Percentiles rank a stretch among this genome's conserved stretches.
phyloP scores from a whole-genome alignment of 30 jellyfish, hydroid and myxozoan species.

The Hydractinia echinata region DNA sequence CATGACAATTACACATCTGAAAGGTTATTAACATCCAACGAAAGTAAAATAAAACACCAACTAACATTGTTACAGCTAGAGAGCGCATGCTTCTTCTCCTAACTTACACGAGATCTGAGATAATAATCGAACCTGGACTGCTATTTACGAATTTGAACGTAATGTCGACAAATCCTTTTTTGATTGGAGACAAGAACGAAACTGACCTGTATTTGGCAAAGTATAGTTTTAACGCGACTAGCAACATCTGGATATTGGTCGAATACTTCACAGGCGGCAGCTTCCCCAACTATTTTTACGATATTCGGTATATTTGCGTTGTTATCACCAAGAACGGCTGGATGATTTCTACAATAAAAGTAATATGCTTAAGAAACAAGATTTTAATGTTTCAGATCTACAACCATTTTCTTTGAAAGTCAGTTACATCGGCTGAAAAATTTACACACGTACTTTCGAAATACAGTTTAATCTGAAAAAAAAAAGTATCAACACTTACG shows the following conservation, averaged over 20 bases:
- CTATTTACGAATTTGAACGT: neutral
- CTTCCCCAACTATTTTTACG: conserved; percentile 75
- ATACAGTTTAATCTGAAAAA: neutral
- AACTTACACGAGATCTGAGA: too few relatives aligned
- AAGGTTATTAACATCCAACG: neutral
- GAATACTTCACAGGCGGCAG: conserved; percentile 83
- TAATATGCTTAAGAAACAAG: neutral
- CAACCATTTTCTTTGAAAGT: neutral
- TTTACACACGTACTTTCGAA: neutral
- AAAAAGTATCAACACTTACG: conserved; percentile 39
- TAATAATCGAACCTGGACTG: neutral
- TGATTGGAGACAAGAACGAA: neutral
- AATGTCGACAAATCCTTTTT: neutral
- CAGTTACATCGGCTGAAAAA: neutral
- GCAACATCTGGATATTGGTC: conserved; percentile 62
- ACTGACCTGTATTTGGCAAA: conserved; percentile 72
- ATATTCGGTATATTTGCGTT: conserved; percentile 69
- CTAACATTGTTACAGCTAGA: too few relatives aligned
- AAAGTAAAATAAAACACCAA: neutral
- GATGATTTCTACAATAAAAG: conserved; percentile 67
- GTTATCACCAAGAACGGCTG: conserved; percentile 75
- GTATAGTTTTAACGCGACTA: conserved; percentile 44
- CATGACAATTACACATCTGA: neutral
- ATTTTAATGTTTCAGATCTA: neutral
- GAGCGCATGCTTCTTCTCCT: too few relatives aligned